These are phyloP conservation scores for Cepaea nemoralis DNA, from an alignment of 1,140 invertebrate genomes.

Conservation along the genomic window DNA sequence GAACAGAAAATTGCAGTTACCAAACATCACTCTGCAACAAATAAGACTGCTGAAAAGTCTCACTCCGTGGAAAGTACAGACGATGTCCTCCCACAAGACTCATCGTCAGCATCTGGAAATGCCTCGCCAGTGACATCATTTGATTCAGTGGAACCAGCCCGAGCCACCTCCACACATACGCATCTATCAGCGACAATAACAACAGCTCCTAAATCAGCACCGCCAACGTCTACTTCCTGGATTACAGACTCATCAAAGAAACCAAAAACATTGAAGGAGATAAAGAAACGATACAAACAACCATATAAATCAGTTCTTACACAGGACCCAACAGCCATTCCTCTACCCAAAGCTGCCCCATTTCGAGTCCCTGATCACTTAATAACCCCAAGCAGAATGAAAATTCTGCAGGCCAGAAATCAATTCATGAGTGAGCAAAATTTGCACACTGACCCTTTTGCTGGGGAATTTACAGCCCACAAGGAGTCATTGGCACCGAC, in stretches of 20 bases:
- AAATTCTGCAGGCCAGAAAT: conserved; percentile 56
- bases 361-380: conserved; percentile 44
- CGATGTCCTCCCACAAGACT: conserved; percentile 1
- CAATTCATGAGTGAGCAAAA: conserved; percentile 62
- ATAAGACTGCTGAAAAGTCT: too few species aligned
- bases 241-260: background rate
- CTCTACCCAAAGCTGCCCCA: conserved; percentile 36
- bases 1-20: too few species aligned
- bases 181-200: too few species aligned
- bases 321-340: conserved; percentile 8
- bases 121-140: background rate
- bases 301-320: conserved; percentile 39
- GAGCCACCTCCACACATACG: background rate
- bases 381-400: conserved; percentile 46
- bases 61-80: conserved; percentile 1
- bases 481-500: conserved; percentile 11
- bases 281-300: conserved; percentile 39
- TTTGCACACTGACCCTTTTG: conserved; percentile 39
- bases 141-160: background rate
- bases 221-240: background rate
- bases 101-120: background rate
- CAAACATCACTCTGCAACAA: too few species aligned
- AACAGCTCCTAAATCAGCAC: background rate
- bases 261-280: conserved; percentile 43
- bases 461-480: conserved; percentile 52